Conservation (phyloP, 2,888 invertebrate genomes). For the Drosophila bunnanda region DNA sequence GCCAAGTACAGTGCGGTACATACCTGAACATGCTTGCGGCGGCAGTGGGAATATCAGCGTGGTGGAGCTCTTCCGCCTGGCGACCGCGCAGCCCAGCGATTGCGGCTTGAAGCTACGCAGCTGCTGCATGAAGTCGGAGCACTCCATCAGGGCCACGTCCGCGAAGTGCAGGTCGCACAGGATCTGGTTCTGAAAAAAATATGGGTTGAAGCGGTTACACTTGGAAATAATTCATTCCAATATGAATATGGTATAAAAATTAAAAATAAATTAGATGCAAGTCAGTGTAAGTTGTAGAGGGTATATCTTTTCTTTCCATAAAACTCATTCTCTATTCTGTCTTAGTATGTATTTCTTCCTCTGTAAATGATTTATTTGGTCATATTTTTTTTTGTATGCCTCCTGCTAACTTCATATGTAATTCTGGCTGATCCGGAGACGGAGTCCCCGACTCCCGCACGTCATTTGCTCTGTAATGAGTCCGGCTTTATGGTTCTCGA, state of each 20-base stretch:
- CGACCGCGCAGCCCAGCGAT: slow-evolving; percentile 97
- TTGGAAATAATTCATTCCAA: background rate
- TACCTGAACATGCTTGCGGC: slow-evolving; percentile 97
- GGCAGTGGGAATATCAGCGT: slow-evolving; percentile 97
- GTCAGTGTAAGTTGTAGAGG: no score
- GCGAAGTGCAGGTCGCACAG: slow-evolving; percentile 98
- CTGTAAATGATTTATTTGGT: slow-evolving; percentile 32
- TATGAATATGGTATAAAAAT: background rate
- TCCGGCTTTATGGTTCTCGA: slow-evolving; percentile 56
- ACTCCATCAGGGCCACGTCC: slow-evolving; percentile 98
- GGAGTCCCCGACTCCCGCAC: background rate
- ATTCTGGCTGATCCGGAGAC: slow-evolving; percentile 28
- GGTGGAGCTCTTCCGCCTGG: slow-evolving; percentile 95
- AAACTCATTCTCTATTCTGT: background rate
- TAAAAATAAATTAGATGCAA: no score
- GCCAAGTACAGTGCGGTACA: slow-evolving; percentile 63
- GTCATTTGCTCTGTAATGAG: slow-evolving; percentile 59
- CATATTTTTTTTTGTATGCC: background rate
- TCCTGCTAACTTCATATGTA: slow-evolving; percentile 4
- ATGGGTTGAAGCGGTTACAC: background rate
- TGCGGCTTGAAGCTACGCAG: slow-evolving; percentile 97
- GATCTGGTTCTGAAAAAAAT: slow-evolving; percentile 90
- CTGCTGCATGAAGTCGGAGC: slow-evolving; percentile 98
- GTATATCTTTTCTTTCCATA: background rate
- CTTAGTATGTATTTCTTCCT: background rate